A percentile compares a stretch with the other conserved stretches of the same genome.
Conservation (phyloP, 2,797 vertebrate species). For the Callimico goeldii region DNA sequence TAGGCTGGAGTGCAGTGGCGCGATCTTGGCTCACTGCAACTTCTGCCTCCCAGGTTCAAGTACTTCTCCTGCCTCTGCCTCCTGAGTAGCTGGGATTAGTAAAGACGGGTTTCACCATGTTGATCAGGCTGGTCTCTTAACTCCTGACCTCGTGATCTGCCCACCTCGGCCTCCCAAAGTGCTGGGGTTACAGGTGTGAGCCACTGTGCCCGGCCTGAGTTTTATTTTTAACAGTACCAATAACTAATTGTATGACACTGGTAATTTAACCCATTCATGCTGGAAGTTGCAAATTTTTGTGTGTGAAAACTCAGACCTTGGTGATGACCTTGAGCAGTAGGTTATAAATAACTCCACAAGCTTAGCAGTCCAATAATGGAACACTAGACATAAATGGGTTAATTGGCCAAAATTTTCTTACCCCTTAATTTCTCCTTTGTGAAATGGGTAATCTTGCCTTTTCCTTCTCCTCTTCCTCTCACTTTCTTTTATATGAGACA, state of each 20-base stretch:
- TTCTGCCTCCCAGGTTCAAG: too few species aligned
- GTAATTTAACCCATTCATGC: neutral
- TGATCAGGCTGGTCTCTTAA: too few species aligned
- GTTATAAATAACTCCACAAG: neutral
- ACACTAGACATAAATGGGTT: neutral
- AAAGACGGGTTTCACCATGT: too few species aligned
- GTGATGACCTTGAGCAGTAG: neutral
- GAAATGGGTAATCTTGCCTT: neutral
- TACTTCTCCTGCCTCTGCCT: too few species aligned
- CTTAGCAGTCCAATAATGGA: neutral
- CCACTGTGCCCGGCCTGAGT: neutral
- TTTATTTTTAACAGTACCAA: neutral
- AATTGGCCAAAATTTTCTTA: neutral
- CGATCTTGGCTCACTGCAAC: too few species aligned
- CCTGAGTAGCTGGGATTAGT: too few species aligned
- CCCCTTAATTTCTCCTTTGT: neutral
- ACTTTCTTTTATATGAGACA: neutral
- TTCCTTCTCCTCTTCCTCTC: neutral
- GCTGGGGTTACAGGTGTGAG: too few species aligned
- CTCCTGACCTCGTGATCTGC: too few species aligned
- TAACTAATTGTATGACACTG: neutral
- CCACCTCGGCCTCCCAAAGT: too few species aligned
- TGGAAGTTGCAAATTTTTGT: neutral
- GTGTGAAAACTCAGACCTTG: neutral
- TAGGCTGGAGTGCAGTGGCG: too few species aligned